These are phyloP conservation scores for Zaprionus kolodkinae DNA, from an alignment of 1,140 invertebrate species.

Conservation along the genomic window DNA sequence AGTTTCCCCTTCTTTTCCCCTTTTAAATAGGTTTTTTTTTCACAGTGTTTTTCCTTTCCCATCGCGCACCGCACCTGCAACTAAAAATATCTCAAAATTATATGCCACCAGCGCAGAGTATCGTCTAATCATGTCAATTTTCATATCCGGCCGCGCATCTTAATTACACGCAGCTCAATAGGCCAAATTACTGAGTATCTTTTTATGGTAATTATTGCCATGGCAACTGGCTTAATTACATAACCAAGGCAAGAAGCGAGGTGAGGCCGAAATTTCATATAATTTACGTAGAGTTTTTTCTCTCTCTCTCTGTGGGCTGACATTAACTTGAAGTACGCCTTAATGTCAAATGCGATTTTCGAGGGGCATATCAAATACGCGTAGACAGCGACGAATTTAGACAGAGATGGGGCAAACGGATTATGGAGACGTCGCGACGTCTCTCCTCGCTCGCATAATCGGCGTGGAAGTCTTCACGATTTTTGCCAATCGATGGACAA, in stretches of 20 bases:
- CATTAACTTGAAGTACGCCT: slow-evolving; percentile 55
- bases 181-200: slow-evolving; percentile 67
- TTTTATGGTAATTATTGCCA: slow-evolving; percentile 66
- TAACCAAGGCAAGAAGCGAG: slow-evolving; percentile 44
- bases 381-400: slow-evolving; percentile 27
- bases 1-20: too few species aligned
- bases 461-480: slow-evolving; percentile 19
- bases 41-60: not conserved
- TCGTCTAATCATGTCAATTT: slow-evolving; percentile 53
- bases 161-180: slow-evolving; percentile 50
- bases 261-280: slow-evolving; percentile 37
- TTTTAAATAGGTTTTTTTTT: not conserved
- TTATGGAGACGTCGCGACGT: slow-evolving; percentile 17
- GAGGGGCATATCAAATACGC: slow-evolving; percentile 29
- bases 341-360: slow-evolving; percentile 66
- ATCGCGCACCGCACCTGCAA: slow-evolving; percentile 30
- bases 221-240: slow-evolving; percentile 73
- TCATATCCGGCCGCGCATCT: slow-evolving; percentile 60
- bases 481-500: slow-evolving; percentile 15
- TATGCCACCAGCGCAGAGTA: slow-evolving; percentile 39
- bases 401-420: slow-evolving; percentile 25
- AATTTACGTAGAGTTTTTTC: slow-evolving; percentile 36
- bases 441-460: slow-evolving; percentile 9
- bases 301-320: not conserved
- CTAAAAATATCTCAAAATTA: slow-evolving; percentile 12